phyloP scores from a whole-genome alignment of 2,113 vertebrate genomes.

The Corythoichthys haematopterus region DNA sequence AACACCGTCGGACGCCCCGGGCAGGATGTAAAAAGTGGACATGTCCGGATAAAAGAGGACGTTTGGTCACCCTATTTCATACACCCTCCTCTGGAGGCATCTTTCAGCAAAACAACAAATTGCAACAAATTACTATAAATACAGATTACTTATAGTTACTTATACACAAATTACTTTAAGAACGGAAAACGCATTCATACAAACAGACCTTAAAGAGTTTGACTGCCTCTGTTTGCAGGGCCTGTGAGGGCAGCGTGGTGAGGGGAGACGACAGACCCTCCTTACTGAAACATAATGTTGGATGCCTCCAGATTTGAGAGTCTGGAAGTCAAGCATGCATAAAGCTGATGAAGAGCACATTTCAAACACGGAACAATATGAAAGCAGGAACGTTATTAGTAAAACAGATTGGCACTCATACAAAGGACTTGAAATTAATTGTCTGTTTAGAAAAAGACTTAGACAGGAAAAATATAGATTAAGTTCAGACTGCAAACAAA shows the following conservation, averaged over 20 bases:
- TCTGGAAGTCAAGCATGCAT: conserved; percentile 61
- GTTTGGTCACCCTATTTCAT: too few relatives aligned
- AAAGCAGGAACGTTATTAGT: not conserved
- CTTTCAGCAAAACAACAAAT: too few relatives aligned
- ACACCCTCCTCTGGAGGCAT: too few relatives aligned
- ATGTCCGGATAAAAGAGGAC: too few relatives aligned
- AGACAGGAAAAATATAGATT: not conserved
- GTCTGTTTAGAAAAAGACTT: not conserved
- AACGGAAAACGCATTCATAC: not conserved
- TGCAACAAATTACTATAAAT: too few relatives aligned
- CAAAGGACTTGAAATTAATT: not conserved
- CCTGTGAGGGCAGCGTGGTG: conserved; percentile 91
- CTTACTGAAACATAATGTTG: conserved; percentile 90
- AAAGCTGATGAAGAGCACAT: not conserved
- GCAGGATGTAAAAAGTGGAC: too few relatives aligned
- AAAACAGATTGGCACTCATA: not conserved
- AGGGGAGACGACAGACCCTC: conserved; percentile 88
- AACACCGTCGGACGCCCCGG: too few relatives aligned
- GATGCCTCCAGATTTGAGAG: conserved; percentile 89
- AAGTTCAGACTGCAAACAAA: too few relatives aligned
- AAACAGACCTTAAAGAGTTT: conserved; percentile 90
- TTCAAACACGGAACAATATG: not conserved
- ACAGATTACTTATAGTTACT: not conserved
- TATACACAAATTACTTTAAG: not conserved
- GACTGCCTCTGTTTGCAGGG: conserved; percentile 93